Conservation (phyloP, 2,113 vertebrate genomes). For the Probosciger aterrimus region DNA sequence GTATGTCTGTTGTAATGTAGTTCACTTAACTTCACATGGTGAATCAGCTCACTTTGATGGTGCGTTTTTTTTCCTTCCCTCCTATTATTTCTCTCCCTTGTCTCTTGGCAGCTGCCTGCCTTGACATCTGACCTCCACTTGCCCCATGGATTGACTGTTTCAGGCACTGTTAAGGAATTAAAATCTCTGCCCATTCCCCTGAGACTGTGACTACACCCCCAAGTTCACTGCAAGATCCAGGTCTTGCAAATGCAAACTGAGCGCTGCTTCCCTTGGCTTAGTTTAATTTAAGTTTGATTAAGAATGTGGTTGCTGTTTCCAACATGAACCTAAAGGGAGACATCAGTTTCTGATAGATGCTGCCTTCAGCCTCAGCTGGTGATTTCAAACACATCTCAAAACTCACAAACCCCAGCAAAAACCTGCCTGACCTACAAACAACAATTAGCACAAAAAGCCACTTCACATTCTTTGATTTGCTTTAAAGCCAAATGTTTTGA, state of each 20-base stretch:
- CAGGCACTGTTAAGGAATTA: conserved; percentile 35
- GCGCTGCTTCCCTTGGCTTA: neutral
- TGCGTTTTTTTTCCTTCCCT: neutral
- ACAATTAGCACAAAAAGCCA: conserved; percentile 19
- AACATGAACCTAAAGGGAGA: neutral
- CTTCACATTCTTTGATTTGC: neutral
- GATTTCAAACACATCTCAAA: neutral
- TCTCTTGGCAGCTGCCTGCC: conserved; percentile 50
- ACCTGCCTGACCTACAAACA: neutral
- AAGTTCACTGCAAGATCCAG: neutral
- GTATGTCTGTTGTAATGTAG: conserved; percentile 53
- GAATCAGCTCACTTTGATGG: conserved; percentile 61
- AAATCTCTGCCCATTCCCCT: neutral
- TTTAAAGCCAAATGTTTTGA: conserved; percentile 5
- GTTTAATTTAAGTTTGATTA: neutral
- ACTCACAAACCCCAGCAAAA: neutral
- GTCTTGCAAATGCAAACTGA: neutral
- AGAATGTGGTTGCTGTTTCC: neutral
- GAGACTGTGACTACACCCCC: neutral
- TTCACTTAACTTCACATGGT: conserved; percentile 67
- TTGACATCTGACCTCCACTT: conserved; percentile 47
- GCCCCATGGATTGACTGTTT: conserved; percentile 33
- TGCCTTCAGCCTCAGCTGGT: neutral
- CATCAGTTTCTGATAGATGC: neutral
- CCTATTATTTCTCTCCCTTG: conserved; percentile 57